Conservation (phyloP, 2,888 invertebrate species). For the Piscicola geometra region DNA sequence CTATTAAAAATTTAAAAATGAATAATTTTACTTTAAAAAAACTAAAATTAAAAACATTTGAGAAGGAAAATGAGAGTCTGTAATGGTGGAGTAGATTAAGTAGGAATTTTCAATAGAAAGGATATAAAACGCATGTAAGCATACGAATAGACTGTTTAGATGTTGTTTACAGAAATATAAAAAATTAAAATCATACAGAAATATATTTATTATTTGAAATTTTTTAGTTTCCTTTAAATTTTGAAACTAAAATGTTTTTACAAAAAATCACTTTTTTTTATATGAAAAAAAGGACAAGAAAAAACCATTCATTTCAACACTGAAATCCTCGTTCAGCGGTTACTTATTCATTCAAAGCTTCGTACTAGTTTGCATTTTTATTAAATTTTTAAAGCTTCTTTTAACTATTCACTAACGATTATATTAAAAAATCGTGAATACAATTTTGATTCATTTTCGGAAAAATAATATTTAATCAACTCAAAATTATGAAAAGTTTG, state of each 20-base stretch:
- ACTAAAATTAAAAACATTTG: neutral
- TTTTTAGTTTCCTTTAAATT: too few species aligned
- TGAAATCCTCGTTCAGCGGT: neutral
- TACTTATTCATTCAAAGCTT: neutral
- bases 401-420: neutral
- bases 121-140: conserved; percentile 18
- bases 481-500: too few species aligned
- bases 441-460: too few species aligned
- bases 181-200: conserved; percentile 4
- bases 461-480: too few species aligned
- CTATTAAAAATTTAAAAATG: too few species aligned
- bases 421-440: neutral
- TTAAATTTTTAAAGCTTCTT: neutral
- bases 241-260: too few species aligned
- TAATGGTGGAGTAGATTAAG: conserved; percentile 8
- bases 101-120: conserved; percentile 8
- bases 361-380: conserved; percentile 10
- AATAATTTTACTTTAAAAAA: too few species aligned
- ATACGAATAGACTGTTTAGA: conserved; percentile 10
- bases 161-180: conserved; percentile 10
- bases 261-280: too few species aligned
- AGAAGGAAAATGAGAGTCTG: neutral
- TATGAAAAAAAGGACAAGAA: too few species aligned
- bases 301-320: neutral
- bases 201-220: too few species aligned